These are phyloP conservation scores for Lepidochitona cinerea DNA, from an alignment of 2,888 invertebrate genomes.

Conservation along the genomic window DNA sequence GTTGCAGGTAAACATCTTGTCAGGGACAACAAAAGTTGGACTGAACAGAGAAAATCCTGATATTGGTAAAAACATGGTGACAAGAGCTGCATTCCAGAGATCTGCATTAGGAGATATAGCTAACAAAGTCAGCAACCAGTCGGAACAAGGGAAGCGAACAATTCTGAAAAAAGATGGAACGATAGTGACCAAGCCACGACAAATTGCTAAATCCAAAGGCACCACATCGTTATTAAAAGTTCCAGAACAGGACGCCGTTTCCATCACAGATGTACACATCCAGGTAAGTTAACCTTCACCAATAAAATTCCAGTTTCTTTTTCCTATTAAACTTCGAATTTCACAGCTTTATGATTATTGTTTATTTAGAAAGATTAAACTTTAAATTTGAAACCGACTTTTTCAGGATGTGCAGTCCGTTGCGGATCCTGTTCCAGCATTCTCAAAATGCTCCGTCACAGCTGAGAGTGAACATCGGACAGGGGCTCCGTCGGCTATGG, in stretches of 20 bases:
- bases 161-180: conserved; percentile 9
- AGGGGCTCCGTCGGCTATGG: conserved; percentile 45
- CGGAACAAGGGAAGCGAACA: conserved; percentile 4
- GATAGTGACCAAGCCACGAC: not conserved
- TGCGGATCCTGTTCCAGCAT: not conserved
- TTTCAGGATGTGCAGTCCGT: not conserved
- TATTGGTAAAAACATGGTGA: not conserved
- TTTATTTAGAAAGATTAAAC: too few relatives aligned
- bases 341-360: too few relatives aligned
- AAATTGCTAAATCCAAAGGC: not conserved
- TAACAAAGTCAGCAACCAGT: conserved; percentile 58
- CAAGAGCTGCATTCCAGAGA: conserved; percentile 17
- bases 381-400: too few relatives aligned
- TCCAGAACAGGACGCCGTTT: not conserved
- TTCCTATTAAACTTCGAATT: too few relatives aligned
- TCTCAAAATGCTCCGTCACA: not conserved
- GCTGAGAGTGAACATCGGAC: not conserved
- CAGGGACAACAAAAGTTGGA: too few relatives aligned
- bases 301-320: too few relatives aligned
- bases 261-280: not conserved
- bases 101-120: conserved; percentile 62
- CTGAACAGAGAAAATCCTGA: not conserved
- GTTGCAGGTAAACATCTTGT: too few relatives aligned
- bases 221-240: not conserved
- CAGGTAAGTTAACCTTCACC: not conserved